Conservation (phyloP, 2,113 vertebrate genomes). For the Zeus faber region DNA sequence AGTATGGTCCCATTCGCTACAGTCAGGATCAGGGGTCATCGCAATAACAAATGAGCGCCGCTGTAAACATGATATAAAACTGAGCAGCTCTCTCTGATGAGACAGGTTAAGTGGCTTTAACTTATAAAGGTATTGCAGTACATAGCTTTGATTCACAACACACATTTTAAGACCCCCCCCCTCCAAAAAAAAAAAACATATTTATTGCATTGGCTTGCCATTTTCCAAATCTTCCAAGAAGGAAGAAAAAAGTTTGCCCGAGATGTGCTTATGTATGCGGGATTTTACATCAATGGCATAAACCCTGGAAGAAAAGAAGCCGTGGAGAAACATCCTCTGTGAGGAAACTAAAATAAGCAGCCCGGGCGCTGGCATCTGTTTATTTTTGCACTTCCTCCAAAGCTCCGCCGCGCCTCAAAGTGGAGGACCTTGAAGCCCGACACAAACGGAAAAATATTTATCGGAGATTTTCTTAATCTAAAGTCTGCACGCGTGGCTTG, state of each 20-base stretch:
- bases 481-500: conserved; percentile 18
- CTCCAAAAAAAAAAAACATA: conserved; percentile 1
- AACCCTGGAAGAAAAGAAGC: conserved; percentile 36
- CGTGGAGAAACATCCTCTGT: conserved; percentile 27
- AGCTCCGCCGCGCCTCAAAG: conserved; percentile 19
- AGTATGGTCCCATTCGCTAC: too few relatives aligned
- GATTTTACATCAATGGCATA: conserved; percentile 46
- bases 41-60: too few relatives aligned
- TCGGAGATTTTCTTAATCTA: conserved; percentile 18
- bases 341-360: conserved; percentile 42
- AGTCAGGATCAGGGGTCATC: too few relatives aligned
- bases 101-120: background rate
- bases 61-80: too few relatives aligned
- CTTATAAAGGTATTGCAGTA: background rate
- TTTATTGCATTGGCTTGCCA: conserved; percentile 9
- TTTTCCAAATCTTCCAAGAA: conserved; percentile 28
- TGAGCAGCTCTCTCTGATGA: too few relatives aligned
- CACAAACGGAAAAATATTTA: conserved; percentile 30
- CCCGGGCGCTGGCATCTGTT: conserved; percentile 33
- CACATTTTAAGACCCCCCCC: background rate
- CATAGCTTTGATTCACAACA: background rate
- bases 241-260: conserved; percentile 31
- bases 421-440: conserved; percentile 16
- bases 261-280: conserved; percentile 36
- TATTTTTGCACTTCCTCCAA: conserved; percentile 17